Base-by-base conservation (phyloP, 1,140 invertebrate genomes). In the Aphelinus certus region DNA sequence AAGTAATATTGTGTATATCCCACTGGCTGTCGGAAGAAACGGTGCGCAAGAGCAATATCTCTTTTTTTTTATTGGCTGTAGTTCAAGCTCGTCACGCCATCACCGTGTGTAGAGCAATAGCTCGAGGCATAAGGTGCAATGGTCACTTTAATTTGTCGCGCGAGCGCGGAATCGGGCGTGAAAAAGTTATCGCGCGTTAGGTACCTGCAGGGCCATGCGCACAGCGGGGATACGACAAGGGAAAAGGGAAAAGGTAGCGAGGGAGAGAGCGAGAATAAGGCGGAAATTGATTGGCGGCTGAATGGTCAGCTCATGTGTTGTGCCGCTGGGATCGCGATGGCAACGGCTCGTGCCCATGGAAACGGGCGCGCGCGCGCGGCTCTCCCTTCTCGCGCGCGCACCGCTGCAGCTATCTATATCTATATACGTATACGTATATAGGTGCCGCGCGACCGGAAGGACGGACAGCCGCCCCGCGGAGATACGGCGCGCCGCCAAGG, bases 301-400 rank as follows among this genome's bases (percentile, higher is more conserved):
- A 26, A 26, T 26, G 26, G 26, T 26, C 26, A 26, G 9, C 48
- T 7, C 46, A n/a, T 56, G 65, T 42, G 87, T 88, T 88, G 86
- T 88, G 87, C 72, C 79, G 61, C 46, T 5, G 51, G 80, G 78
- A 87, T 88, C 82, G 81, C 87, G 86, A 87, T 88, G 86, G 87
- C 85, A 88, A 88, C 87, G 80, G 76, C 57, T 60, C 67, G 66
- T 81, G 77, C 71, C 78, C 81, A 85, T 84, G 79, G 82, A 63
- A 84, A 86, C 84, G 78, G 3, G 48, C 10, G 48, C 48, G 63
- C 47, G 63, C 47, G 7, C 7, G 10, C 65, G 49, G 60, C 65
- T 53, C 26, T 26, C 51, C 51, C 51, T 53, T 9, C 9, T 53
- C 51, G 51, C 26, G 26, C 55, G 66, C 53, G 66, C 53, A 43